Base-by-base conservation (phyloP, 2,113 vertebrate genomes). In the Prunella himalayana region DNA sequence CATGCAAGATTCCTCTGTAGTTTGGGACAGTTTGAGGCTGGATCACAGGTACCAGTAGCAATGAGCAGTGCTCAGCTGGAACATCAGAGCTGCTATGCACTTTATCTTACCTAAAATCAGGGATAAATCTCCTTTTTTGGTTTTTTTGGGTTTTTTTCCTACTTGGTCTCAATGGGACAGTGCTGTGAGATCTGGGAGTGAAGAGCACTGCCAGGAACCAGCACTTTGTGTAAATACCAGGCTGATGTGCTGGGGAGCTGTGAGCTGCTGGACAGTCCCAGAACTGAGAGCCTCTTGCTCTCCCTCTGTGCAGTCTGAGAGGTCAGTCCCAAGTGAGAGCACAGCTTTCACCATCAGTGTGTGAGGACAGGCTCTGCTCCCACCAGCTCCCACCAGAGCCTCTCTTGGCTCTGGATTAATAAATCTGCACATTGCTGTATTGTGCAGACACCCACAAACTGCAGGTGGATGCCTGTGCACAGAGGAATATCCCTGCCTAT, bases 91-190 rank as follows among this genome's bases (percentile, higher is more conserved):
- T 54, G 10, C 70, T 56, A 14, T 63, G n/a, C 1, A 2, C 10
- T 88, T 71, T n/a, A 13, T 63, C 57, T 75, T 72, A 33, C 7
- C 33, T 59, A 20, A 85, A 82, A 71, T 6, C 37, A 72, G 53
- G 30, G 47, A 30, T 33, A 84, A 35, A 44, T 54, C 22, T 41
- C 7, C 12, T 27, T 47, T 39, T 54, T 37, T 37, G 37, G 7
- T 37, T 37, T 37, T 37, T 37, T n/a, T n/a, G n/a, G n/a, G 9
- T 37, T 37, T 15, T 35, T 60, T 53, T 0, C 31, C 53, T 35
- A 11, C 14, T 20, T 60, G 20, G 45, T 69, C 56, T 80, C 35
- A 27, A 24, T 14, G 3, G 18, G 41, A 35, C 0, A 0, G 37
- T 33, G 30, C 49, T 68, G 57, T 14, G 80, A 71, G 57, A 28